These are phyloP conservation scores for Paralichthys olivaceus DNA, from an alignment of 2,113 vertebrate species.

Conservation along the genomic window DNA sequence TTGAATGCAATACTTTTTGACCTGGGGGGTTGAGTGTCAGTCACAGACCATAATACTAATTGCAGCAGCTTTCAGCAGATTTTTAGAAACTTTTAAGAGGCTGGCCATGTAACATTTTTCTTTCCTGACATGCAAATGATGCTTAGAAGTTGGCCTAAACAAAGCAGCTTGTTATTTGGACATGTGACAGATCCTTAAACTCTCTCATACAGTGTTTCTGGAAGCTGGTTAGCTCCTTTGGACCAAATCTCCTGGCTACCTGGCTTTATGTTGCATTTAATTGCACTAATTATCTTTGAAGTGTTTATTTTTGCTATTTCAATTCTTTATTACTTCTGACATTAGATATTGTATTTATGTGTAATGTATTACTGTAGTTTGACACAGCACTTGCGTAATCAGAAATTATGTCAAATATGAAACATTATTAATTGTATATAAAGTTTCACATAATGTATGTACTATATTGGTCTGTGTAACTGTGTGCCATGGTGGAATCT, in stretches of 20 bases:
- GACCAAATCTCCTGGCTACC: slow-evolving; percentile 71
- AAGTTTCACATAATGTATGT: slow-evolving; percentile 30
- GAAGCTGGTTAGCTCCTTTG: slow-evolving; percentile 31
- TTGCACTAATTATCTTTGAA: slow-evolving; percentile 64
- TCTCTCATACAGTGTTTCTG: slow-evolving; percentile 56
- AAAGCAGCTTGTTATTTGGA: background rate
- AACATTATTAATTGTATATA: slow-evolving; percentile 59
- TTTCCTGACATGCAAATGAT: background rate
- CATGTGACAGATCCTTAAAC: background rate
- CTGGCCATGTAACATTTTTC: background rate
- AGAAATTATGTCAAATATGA: slow-evolving; percentile 37
- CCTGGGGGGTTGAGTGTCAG: background rate
- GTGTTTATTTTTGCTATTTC: slow-evolving; percentile 28
- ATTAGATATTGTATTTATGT: slow-evolving; percentile 67
- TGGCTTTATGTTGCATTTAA: slow-evolving; percentile 60
- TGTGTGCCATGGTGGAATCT: slow-evolving; percentile 14
- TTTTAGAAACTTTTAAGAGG: background rate
- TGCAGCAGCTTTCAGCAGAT: slow-evolving; percentile 15
- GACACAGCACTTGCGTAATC: slow-evolving; percentile 72
- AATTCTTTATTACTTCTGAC: slow-evolving; percentile 40
- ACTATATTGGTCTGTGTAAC: slow-evolving; percentile 45
- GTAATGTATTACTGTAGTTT: slow-evolving; percentile 57
- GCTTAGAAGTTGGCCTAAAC: background rate
- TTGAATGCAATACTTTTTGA: slow-evolving; percentile 57
- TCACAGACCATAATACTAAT: background rate